Conservation (phyloP, 2,888 invertebrate genomes). For the Lepidochrysops patricia region DNA sequence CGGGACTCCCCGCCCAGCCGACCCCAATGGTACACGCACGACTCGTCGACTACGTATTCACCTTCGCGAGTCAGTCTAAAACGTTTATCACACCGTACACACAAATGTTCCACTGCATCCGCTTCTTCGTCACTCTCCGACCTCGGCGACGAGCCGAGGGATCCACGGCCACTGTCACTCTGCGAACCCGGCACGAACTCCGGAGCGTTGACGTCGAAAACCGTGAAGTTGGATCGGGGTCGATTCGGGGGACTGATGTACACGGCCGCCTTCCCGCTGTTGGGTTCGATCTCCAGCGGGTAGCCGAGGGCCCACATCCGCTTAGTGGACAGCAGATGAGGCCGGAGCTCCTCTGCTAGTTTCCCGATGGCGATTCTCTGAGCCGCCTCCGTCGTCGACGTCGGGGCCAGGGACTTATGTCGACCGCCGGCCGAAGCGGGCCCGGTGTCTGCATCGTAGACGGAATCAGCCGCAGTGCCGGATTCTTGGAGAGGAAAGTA, state of each 20-base stretch:
- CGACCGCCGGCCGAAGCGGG: slow-evolving; percentile 56
- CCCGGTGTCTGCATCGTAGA: slow-evolving; percentile 58
- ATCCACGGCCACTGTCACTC: slow-evolving; percentile 71
- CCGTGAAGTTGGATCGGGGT: slow-evolving; percentile 48
- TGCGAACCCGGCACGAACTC: slow-evolving; percentile 78
- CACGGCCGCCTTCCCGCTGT: slow-evolving; percentile 77
- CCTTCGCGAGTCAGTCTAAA: slow-evolving; percentile 83
- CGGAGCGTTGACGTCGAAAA: slow-evolving; percentile 79
- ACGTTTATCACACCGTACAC: slow-evolving; percentile 81
- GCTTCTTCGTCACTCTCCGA: slow-evolving; percentile 74
- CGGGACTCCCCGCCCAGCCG: slow-evolving; percentile 75
- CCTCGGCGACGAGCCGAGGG: slow-evolving; percentile 70
- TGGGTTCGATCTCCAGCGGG: slow-evolving; percentile 78
- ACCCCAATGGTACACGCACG: slow-evolving; percentile 93
- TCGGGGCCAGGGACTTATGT: slow-evolving; percentile 61
- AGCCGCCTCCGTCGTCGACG: slow-evolving; percentile 46
- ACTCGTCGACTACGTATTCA: slow-evolving; percentile 81
- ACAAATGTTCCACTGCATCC: slow-evolving; percentile 76
- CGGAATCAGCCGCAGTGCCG: slow-evolving; percentile 57
- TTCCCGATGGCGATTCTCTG: slow-evolving; percentile 73
- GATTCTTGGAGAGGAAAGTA: slow-evolving; percentile 51
- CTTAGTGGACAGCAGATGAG: slow-evolving; percentile 76
- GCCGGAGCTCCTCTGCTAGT: slow-evolving; percentile 72
- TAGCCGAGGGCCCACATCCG: slow-evolving; percentile 80
- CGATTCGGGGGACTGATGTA: slow-evolving; percentile 74